These are phyloP conservation scores for Takifugu bimaculatus DNA, from an alignment of 2,113 vertebrate species.

Conservation along the genomic window DNA sequence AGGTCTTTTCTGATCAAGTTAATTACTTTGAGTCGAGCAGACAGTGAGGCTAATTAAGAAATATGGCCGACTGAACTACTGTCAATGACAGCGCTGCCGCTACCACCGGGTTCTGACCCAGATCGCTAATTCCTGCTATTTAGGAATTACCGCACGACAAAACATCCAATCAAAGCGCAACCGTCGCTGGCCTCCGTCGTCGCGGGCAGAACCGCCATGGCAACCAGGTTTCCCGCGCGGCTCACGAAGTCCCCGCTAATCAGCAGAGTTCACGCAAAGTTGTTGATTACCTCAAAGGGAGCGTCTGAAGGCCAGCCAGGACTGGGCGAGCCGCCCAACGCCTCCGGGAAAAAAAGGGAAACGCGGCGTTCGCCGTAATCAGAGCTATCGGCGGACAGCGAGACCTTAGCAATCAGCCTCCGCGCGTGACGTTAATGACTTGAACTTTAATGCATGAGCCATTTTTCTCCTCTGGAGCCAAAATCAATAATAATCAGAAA, in stretches of 20 bases:
- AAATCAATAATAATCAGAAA: conserved; percentile 17
- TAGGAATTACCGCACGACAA: conserved; percentile 61
- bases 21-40: conserved; percentile 69
- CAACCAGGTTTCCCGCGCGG: conserved; percentile 36
- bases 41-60: conserved; percentile 73
- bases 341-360: no score
- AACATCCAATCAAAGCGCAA: conserved; percentile 58
- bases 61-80: conserved; percentile 60
- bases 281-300: conserved; percentile 67
- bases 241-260: conserved; percentile 51
- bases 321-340: not conserved
- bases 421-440: conserved; percentile 14
- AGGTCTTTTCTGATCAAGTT: conserved; percentile 69
- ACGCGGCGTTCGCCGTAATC: conserved; percentile 43
- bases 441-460: conserved; percentile 5
- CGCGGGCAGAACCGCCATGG: conserved; percentile 24
- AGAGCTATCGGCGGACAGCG: conserved; percentile 41
- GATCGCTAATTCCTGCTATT: conserved; percentile 62
- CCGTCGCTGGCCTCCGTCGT: conserved; percentile 46
- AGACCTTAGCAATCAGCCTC: conserved; percentile 47
- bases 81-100: conserved; percentile 60
- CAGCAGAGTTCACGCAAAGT: conserved; percentile 51
- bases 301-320: conserved; percentile 39
- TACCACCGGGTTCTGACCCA: conserved; percentile 62
- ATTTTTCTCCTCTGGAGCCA: not conserved